Percentiles rank a stretch among this genome's conserved stretches.
phyloP scores from a whole-genome alignment of 2,888 invertebrate species.

The Harmothoe impar region DNA sequence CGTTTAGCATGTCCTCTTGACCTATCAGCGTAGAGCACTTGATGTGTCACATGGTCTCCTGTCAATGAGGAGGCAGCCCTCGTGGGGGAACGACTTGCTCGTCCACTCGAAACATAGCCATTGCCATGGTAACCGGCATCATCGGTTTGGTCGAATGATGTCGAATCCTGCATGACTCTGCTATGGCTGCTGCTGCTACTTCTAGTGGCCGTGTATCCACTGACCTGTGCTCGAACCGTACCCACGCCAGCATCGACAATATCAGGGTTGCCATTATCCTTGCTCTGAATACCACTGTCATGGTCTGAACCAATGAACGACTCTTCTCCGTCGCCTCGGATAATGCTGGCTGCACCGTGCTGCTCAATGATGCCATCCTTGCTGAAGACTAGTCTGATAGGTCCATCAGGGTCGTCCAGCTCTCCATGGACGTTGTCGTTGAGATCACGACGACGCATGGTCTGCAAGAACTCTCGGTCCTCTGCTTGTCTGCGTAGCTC shows the following conservation, averaged over 20 bases:
- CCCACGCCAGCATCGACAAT: slow-evolving; percentile 44
- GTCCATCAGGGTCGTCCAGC: background rate
- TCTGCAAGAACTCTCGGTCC: slow-evolving; percentile 9
- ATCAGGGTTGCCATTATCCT: background rate
- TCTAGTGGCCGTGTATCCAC: background rate
- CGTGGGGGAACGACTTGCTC: background rate
- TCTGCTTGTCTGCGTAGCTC: slow-evolving; percentile 14
- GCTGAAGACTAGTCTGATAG: slow-evolving; percentile 36
- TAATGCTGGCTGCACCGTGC: slow-evolving; percentile 15
- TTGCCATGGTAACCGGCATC: background rate
- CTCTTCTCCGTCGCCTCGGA: background rate
- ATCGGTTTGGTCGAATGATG: background rate
- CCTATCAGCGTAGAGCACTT: slow-evolving; percentile 26
- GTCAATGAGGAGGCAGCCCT: background rate
- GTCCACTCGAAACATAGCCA: background rate
- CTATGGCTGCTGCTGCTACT: background rate
- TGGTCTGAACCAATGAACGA: slow-evolving; percentile 26
- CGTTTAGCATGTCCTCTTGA: background rate
- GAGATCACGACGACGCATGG: slow-evolving; percentile 22
- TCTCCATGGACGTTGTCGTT: slow-evolving; percentile 25
- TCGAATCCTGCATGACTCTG: background rate
- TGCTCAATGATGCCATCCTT: slow-evolving; percentile 51
- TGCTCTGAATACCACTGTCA: slow-evolving; percentile 20
- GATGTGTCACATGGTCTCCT: slow-evolving; percentile 30
- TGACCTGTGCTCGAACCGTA: slow-evolving; percentile 32